phyloP scores from a whole-genome alignment of 2,113 vertebrate genomes.

The Salvelinus namaycush region DNA sequence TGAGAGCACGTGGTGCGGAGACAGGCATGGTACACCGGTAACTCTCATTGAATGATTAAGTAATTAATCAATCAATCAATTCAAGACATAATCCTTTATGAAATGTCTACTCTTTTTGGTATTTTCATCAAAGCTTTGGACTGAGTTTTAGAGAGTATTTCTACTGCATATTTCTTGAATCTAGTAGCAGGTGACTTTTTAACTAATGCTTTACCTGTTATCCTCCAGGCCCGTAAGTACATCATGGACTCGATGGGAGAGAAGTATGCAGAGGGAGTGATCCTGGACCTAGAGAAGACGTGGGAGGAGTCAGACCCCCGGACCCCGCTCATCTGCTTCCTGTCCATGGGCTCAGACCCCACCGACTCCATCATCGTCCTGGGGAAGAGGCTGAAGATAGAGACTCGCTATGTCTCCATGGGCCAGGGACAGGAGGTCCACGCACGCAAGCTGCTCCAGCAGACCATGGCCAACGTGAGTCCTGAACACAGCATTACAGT shows the following conservation, averaged over 20 bases:
- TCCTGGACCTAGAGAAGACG: conserved; percentile 88
- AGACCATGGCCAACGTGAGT: conserved; percentile 88
- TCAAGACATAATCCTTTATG: background rate
- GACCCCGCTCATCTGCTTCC: conserved; percentile 90
- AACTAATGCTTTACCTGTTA: background rate
- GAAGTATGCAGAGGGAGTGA: conserved; percentile 84
- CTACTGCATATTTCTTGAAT: background rate
- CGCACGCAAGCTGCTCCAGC: conserved; percentile 88
- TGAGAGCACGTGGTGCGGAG: too few relatives aligned
- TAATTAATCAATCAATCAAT: too few relatives aligned
- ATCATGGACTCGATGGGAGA: conserved; percentile 86
- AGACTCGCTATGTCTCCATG: conserved; percentile 92
- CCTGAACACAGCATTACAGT: background rate
- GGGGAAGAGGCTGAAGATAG: conserved; percentile 85
- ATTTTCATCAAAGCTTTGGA: background rate
- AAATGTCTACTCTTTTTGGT: background rate
- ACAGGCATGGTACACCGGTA: background rate
- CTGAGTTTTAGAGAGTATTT: background rate
- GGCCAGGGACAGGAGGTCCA: conserved; percentile 93
- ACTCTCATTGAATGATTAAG: background rate
- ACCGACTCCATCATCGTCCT: conserved; percentile 89
- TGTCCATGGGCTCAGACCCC: conserved; percentile 96
- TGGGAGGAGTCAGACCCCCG: conserved; percentile 91
- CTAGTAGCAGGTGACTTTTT: background rate
- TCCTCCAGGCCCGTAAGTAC: conserved; percentile 88